A percentile compares a stretch with the other conserved stretches of the same genome.
phyloP scores from a whole-genome alignment of 2,113 vertebrate species.

The Erythrocercus mccallii region DNA sequence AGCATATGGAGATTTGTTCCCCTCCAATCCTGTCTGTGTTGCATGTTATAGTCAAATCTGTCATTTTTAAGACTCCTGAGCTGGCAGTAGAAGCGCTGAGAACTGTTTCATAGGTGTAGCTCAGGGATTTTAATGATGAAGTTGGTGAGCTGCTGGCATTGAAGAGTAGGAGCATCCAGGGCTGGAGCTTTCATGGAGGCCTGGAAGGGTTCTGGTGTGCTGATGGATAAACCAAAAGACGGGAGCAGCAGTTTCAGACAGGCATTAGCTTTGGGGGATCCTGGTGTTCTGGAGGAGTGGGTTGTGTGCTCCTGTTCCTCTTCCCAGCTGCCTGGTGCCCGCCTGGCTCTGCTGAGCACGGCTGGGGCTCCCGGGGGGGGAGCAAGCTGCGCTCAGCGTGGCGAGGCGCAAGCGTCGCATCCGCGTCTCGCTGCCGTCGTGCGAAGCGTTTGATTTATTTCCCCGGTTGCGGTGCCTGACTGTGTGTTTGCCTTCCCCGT shows the following conservation, averaged over 20 bases:
- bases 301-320: accelerated
- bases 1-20: background rate
- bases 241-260: background rate
- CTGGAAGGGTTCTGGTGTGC: background rate
- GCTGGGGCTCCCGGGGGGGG: background rate
- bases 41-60: background rate
- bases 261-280: background rate
- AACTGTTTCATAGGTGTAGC: background rate
- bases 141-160: background rate
- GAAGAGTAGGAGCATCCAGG: background rate
- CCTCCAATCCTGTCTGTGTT: background rate
- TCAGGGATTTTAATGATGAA: background rate
- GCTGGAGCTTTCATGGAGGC: background rate
- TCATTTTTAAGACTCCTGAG: background rate
- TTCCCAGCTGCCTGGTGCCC: background rate
- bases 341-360: accelerated
- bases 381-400: accelerated
- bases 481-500: background rate
- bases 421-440: accelerated
- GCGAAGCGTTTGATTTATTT: accelerated
- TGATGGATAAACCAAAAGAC: accelerated
- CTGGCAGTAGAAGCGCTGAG: background rate
- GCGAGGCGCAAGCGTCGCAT: accelerated
- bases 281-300: background rate
- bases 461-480: accelerated